Conservation (phyloP, 2,113 vertebrate species). For the Coregonus clupeaformis region DNA sequence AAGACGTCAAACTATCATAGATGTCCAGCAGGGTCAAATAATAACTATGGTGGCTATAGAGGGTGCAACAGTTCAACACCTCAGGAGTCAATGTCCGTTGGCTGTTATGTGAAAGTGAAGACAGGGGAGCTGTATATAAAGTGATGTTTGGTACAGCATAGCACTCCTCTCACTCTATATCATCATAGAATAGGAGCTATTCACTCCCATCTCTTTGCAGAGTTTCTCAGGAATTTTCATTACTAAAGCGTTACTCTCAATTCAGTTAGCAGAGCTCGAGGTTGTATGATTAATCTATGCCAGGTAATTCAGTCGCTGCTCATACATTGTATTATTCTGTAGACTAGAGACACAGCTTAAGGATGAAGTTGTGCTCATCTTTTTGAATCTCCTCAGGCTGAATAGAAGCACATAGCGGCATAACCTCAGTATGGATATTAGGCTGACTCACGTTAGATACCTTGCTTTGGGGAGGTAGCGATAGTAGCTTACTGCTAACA, state of each 20-base stretch:
- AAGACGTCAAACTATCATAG: too few relatives aligned
- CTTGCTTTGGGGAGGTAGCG: neutral
- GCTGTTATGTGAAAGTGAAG: too few relatives aligned
- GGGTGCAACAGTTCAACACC: too few relatives aligned
- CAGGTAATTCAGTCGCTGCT: neutral
- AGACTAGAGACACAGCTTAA: neutral
- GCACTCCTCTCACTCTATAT: neutral
- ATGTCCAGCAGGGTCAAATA: too few relatives aligned
- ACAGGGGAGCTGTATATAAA: neutral
- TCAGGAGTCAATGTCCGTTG: too few relatives aligned
- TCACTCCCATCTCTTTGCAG: neutral
- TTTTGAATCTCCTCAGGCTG: neutral
- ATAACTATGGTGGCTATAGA: too few relatives aligned
- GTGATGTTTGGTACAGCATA: neutral
- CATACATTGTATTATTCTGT: neutral
- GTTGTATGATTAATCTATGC: neutral
- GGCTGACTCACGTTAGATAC: neutral
- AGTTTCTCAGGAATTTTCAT: neutral
- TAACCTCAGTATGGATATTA: neutral
- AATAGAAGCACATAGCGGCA: neutral
- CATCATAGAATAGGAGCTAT: neutral
- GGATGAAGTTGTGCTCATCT: neutral
- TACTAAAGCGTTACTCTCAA: neutral
- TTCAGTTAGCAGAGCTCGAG: neutral
- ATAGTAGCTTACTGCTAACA: neutral